Evolutionary conservation across 2,797 vertebrate species (phyloP).

Genomic region (Melopsittacus undulatus): DNA sequence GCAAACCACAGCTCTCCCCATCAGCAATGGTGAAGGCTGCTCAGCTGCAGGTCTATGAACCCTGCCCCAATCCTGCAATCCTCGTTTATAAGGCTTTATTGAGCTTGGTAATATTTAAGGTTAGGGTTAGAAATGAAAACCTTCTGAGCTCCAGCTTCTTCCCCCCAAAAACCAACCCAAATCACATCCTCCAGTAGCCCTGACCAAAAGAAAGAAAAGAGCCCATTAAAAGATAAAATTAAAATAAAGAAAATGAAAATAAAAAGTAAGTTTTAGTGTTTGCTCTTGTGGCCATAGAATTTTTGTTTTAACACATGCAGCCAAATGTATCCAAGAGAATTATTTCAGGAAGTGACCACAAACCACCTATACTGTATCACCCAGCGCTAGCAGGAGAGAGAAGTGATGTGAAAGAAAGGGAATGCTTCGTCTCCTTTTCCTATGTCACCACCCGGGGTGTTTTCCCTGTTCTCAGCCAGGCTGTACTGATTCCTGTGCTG

Average conservation of each 20-base stretch:
- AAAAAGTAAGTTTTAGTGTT: neutral
- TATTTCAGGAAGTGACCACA: neutral
- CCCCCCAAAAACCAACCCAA: accelerated
- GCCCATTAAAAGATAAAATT: too few relatives aligned
- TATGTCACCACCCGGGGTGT: neutral
- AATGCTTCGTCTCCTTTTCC: neutral
- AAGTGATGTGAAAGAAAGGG: neutral
- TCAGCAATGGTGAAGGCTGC: neutral
- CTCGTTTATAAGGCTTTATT: neutral
- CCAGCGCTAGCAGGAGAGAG: neutral
- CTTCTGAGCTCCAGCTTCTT: accelerated
- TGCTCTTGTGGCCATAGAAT: neutral
- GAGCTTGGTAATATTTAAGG: neutral
- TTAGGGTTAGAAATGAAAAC: neutral
- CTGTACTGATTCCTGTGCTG: neutral
- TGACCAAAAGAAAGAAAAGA: neutral
- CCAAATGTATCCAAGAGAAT: neutral
- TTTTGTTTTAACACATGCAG: neutral
- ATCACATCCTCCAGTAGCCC: neutral
- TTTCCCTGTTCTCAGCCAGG: neutral
- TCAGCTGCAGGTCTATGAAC: neutral
- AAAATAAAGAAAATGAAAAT: too few relatives aligned
- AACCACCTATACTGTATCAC: neutral
- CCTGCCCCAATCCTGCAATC: neutral
- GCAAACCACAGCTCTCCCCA: neutral